These are phyloP conservation scores for Leucophora obtusa DNA, from an alignment of 2,888 invertebrate genomes.

Conservation along the genomic window DNA sequence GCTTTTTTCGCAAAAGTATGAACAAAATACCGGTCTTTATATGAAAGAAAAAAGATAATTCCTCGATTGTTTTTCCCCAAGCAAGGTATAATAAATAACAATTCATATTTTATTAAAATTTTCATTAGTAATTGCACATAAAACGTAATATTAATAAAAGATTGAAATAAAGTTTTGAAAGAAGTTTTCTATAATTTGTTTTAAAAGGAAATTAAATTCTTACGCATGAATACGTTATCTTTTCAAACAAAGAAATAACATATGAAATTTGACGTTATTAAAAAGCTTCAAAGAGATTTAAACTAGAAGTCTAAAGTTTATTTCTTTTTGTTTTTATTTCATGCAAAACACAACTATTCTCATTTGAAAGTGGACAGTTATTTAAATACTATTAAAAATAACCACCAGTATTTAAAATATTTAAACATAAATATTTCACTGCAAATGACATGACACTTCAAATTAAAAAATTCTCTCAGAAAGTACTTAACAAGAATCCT, in stretches of 20 bases:
- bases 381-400: conserved; percentile 21
- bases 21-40: too few relatives aligned
- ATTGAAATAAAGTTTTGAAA: conserved; percentile 7
- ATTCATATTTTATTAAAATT: too few relatives aligned
- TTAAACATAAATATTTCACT: conserved; percentile 29
- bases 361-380: background rate
- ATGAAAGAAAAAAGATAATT: too few relatives aligned
- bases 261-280: background rate
- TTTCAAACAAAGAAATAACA: conserved; percentile 3
- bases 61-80: too few relatives aligned
- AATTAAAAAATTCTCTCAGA: conserved; percentile 13
- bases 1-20: too few relatives aligned
- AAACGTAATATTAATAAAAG: background rate
- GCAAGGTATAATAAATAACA: too few relatives aligned
- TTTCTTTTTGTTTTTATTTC: too few relatives aligned
- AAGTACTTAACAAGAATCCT: conserved; percentile 8
- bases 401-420: conserved; percentile 25
- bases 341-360: background rate
- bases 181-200: conserved; percentile 3
- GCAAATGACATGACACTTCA: conserved; percentile 55
- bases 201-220: conserved; percentile 56
- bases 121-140: too few relatives aligned
- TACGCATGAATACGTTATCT: conserved; percentile 41
- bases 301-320: background rate
- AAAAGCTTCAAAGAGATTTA: conserved; percentile 50